These are phyloP conservation scores for Benitochromis conjunctus DNA, from an alignment of 2,113 vertebrate species.

Conservation along the genomic window DNA sequence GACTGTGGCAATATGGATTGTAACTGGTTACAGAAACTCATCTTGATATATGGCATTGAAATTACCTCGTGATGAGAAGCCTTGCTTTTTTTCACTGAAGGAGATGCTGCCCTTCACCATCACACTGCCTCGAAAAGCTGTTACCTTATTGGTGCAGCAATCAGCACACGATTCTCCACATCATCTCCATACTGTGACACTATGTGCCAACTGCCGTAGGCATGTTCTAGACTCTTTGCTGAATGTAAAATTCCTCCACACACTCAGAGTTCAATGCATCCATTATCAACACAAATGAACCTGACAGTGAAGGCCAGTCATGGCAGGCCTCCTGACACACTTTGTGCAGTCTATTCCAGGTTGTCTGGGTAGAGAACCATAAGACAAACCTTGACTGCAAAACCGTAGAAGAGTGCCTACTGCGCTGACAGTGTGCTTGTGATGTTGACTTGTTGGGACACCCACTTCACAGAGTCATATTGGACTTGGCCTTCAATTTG, in stretches of 20 bases:
- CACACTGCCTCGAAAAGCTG: not conserved
- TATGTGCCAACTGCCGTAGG: not conserved
- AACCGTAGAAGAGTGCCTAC: not conserved
- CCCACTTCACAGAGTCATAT: fast-evolving
- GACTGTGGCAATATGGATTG: not conserved
- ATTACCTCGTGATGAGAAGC: not conserved
- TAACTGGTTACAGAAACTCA: not conserved
- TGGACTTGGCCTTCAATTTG: not conserved
- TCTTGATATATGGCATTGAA: not conserved
- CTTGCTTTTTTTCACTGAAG: not conserved
- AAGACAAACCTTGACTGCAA: not conserved
- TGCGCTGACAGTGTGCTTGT: not conserved
- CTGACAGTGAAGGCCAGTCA: not conserved
- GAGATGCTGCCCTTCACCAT: fast-evolving
- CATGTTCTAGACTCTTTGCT: not conserved
- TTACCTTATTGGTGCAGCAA: not conserved
- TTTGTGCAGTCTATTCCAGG: not conserved
- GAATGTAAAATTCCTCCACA: not conserved
- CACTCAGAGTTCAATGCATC: not conserved
- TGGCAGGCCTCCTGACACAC: not conserved
- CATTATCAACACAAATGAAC: not conserved
- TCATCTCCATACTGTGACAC: not conserved
- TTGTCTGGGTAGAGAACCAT: not conserved
- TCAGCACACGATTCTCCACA: not conserved
- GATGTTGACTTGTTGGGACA: not conserved